A percentile compares a stretch with the other conserved stretches of the same genome.
Conservation (phyloP, 2,797 vertebrate species). For the Mionectes olivaceus region DNA sequence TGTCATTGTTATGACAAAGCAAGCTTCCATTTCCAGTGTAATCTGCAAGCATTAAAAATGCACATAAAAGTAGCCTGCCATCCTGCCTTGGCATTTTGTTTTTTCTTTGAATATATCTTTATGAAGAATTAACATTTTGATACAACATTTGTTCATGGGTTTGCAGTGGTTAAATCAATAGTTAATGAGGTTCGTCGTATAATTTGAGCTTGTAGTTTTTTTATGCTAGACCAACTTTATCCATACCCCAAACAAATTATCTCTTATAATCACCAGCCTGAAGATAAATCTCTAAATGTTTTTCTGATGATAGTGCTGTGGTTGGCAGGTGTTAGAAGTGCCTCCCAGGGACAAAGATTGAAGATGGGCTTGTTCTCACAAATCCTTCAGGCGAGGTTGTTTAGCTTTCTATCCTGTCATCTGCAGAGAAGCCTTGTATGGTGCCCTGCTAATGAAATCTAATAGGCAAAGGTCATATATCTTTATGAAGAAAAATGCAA, state of each 20-base stretch:
- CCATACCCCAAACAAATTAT: constrained; percentile 99
- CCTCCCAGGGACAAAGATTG: constrained; percentile 99
- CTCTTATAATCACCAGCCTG: constrained; percentile 99
- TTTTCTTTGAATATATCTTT: constrained; percentile 16
- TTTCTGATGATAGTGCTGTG: constrained; percentile 98
- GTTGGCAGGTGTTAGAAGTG: constrained; percentile 98
- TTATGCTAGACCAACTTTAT: constrained; percentile 99
- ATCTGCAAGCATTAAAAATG: not conserved
- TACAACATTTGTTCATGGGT: constrained; percentile 67
- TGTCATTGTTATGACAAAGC: not conserved
- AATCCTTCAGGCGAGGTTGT: constrained; percentile 88
- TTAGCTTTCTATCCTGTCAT: constrained; percentile 82
- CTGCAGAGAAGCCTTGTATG: constrained; percentile 84
- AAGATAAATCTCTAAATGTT: constrained; percentile 98
- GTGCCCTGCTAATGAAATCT: constrained; percentile 86
- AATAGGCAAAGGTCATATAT: constrained; percentile 87
- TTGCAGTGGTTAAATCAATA: constrained; percentile 85
- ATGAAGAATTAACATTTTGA: constrained; percentile 56
- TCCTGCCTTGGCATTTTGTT: not conserved
- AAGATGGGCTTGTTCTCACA: constrained; percentile 87
- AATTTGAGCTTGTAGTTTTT: constrained; percentile 98
- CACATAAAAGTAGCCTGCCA: not conserved
- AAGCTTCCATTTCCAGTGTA: not conserved
- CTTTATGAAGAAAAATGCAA: constrained; percentile 86
- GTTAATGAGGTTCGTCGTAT: constrained; percentile 89